These are phyloP conservation scores for Oriolus oriolus DNA, from an alignment of 2,113 vertebrate species.

Conservation along the genomic window DNA sequence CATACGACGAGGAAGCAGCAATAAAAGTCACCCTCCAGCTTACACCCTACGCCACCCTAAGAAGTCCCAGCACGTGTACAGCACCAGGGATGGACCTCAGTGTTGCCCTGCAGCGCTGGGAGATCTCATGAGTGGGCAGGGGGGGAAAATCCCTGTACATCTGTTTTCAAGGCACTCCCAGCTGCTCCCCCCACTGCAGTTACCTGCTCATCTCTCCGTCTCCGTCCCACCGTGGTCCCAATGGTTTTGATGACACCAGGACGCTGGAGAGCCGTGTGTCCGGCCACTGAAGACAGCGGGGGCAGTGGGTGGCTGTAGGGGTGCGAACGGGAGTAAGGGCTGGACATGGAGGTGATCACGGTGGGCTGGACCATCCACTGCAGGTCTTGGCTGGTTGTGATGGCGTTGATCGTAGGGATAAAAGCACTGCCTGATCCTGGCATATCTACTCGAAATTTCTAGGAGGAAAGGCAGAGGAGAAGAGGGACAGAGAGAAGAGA, in stretches of 20 bases:
- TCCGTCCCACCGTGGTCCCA: conserved; percentile 87
- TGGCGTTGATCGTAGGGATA: conserved; percentile 98
- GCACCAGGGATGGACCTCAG: neutral
- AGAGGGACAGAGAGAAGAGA: neutral
- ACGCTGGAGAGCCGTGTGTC: conserved; percentile 86
- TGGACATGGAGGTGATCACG: conserved; percentile 99
- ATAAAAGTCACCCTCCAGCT: neutral
- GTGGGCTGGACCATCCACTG: conserved; percentile 99
- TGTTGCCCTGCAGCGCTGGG: neutral
- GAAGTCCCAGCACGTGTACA: neutral
- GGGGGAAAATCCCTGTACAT: rapidly evolving
- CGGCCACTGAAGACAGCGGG: conserved; percentile 81
- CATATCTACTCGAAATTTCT: conserved; percentile 99
- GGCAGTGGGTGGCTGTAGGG: conserved; percentile 88
- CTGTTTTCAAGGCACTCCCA: neutral
- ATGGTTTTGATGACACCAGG: conserved; percentile 97
- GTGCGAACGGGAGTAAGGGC: conserved; percentile 89
- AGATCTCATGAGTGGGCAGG: rapidly evolving
- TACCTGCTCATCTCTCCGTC: conserved; percentile 96
- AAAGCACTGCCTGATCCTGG: conserved; percentile 98
- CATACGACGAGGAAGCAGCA: neutral
- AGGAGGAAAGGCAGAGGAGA: neutral
- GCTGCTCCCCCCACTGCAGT: neutral
- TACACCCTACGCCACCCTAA: neutral
- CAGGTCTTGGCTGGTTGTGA: conserved; percentile 98